Conservation (phyloP, 2,113 vertebrate species). For the Gymnarchus niloticus region DNA sequence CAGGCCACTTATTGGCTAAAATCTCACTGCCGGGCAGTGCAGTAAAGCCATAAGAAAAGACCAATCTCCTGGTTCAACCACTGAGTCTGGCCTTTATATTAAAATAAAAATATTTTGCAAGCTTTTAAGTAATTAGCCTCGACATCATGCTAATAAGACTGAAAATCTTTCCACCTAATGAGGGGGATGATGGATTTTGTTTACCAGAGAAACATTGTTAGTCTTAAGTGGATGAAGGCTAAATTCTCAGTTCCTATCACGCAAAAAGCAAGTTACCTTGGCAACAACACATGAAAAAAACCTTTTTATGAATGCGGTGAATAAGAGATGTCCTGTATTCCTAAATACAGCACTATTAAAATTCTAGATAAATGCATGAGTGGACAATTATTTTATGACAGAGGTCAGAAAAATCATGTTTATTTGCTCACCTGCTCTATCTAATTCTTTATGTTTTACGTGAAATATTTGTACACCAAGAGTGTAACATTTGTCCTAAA, state of each 20-base stretch:
- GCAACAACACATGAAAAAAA: conserved; percentile 17
- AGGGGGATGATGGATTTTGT: background rate
- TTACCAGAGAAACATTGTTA: background rate
- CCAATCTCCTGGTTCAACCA: background rate
- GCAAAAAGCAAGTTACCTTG: conserved; percentile 23
- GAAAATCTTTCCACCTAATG: background rate
- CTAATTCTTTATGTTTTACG: background rate
- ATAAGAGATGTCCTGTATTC: background rate
- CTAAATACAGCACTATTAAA: background rate
- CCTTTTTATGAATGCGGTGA: background rate
- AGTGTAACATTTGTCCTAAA: background rate
- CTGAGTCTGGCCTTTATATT: background rate
- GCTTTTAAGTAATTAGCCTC: background rate
- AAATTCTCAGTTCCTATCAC: conserved; percentile 4
- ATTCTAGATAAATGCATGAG: background rate
- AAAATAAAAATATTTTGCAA: background rate
- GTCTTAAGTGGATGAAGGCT: background rate
- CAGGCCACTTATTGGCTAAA: background rate
- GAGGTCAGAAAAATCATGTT: background rate
- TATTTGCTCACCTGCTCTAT: background rate
- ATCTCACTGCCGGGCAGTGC: background rate
- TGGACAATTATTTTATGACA: background rate
- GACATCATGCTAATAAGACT: background rate
- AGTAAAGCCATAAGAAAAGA: background rate
- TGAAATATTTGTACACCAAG: background rate